A percentile compares a stretch with the other conserved stretches of the same genome.
These are phyloP conservation scores for Petrolisthes manimaculis DNA, from an alignment of 2,888 invertebrate species.

Conservation along the genomic window DNA sequence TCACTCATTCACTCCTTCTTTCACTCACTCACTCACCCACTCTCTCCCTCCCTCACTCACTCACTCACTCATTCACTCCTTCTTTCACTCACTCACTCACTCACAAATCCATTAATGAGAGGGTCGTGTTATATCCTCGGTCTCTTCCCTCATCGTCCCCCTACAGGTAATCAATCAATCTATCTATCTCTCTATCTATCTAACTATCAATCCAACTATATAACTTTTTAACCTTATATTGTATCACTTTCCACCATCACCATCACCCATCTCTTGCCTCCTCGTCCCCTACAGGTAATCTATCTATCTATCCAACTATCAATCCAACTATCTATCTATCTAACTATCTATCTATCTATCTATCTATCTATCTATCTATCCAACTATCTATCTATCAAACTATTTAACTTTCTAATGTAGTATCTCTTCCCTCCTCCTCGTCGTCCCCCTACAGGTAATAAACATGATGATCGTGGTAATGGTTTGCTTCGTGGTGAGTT, in stretches of 20 bases:
- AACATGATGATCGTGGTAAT: constrained; percentile 65
- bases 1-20: too few relatives aligned
- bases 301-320: background rate
- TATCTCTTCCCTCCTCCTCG: background rate
- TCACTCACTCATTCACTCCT: too few relatives aligned
- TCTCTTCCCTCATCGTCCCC: background rate
- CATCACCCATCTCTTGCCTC: background rate
- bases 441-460: constrained; percentile 50
- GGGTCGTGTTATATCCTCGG: background rate
- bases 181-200: constrained; percentile 24
- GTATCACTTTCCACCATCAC: background rate
- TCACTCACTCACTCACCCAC: too few relatives aligned
- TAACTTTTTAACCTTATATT: background rate
- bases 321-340: background rate
- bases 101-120: too few relatives aligned
- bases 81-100: too few relatives aligned
- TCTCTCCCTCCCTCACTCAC: too few relatives aligned
- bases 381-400: background rate
- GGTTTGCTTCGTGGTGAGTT: constrained; percentile 64
- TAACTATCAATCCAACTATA: constrained; percentile 6
- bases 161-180: background rate
- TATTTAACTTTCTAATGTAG: background rate
- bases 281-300: background rate
- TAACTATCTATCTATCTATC: background rate
- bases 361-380: background rate